These are phyloP conservation scores for Rhizoglyphus robini DNA, from an alignment of 1,140 invertebrate species.

Conservation along the genomic window DNA sequence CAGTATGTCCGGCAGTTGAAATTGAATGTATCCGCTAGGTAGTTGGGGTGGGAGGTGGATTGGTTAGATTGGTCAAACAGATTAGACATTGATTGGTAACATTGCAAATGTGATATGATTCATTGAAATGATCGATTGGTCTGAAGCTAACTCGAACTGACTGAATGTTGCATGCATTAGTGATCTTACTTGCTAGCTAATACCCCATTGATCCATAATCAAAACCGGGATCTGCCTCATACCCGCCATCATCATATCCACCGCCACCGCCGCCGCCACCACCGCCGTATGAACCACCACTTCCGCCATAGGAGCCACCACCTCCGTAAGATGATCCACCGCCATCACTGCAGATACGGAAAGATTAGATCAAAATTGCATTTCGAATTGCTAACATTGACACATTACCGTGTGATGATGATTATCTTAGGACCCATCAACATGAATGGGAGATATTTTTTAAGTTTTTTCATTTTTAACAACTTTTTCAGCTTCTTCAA, in stretches of 20 bases:
- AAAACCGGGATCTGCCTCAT: not conserved
- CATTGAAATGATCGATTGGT: no score
- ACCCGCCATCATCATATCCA: not conserved
- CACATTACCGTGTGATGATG: slow-evolving; percentile 9
- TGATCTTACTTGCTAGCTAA: not conserved
- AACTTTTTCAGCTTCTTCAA: not conserved
- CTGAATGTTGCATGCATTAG: no score
- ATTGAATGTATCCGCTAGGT: not conserved
- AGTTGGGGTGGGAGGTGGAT: not conserved
- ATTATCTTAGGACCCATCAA: slow-evolving; percentile 14
- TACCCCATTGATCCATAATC: not conserved
- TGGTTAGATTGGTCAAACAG: not conserved
- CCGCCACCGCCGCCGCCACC: no score
- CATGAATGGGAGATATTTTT: slow-evolving; percentile 17
- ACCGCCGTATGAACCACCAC: not conserved
- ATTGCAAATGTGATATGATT: no score
- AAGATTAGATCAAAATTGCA: no score
- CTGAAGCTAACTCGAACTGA: no score
- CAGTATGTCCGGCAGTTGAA: not conserved
- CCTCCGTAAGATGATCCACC: no score
- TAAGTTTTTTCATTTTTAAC: slow-evolving; percentile 16
- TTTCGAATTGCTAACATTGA: not conserved
- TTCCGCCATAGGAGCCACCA: not conserved
- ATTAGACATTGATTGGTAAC: not conserved
- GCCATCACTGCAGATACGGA: no score